Percentiles rank a stretch among this genome's conserved stretches.
Conservation (phyloP, 2,888 invertebrate species). For the Volucella bombylans region DNA sequence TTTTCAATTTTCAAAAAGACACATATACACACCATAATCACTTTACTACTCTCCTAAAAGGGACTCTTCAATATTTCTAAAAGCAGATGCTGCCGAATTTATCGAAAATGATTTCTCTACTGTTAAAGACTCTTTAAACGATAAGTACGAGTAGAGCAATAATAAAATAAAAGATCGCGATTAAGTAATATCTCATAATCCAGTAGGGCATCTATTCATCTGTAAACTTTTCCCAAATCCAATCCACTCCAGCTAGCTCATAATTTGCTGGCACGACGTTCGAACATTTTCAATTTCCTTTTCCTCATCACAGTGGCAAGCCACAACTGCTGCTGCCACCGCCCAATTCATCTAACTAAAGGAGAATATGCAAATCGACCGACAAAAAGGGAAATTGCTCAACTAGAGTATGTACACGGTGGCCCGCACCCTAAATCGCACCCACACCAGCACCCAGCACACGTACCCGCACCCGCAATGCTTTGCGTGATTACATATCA, state of each 20-base stretch:
- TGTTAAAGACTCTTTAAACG: too few species aligned
- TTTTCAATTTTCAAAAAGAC: too few species aligned
- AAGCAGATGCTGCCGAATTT: too few species aligned
- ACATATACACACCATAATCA: too few species aligned
- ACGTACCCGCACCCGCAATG: constrained; percentile 6
- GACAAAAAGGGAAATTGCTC: constrained; percentile 44
- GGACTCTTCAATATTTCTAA: too few species aligned
- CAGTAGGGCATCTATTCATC: constrained; percentile 12
- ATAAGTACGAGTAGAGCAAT: too few species aligned
- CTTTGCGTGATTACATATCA: constrained; percentile 56
- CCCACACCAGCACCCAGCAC: too few species aligned
- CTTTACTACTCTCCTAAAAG: too few species aligned
- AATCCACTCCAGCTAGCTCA: not conserved
- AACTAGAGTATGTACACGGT: constrained; percentile 28
- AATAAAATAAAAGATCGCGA: constrained; percentile 3
- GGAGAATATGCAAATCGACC: constrained; percentile 50
- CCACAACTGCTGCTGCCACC: not conserved
- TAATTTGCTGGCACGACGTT: not conserved
- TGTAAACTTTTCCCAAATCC: not conserved
- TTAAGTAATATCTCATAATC: constrained; percentile 24
- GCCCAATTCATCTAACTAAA: constrained; percentile 27
- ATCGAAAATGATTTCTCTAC: too few species aligned
- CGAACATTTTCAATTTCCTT: constrained; percentile 38
- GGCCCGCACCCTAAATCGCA: constrained; percentile 17
- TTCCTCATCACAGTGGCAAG: not conserved